A percentile compares a stretch with the other conserved stretches of the same genome.
Evolutionary conservation across 2,888 invertebrate genomes (phyloP).

Genomic region (Xestobium rufovillosum): DNA sequence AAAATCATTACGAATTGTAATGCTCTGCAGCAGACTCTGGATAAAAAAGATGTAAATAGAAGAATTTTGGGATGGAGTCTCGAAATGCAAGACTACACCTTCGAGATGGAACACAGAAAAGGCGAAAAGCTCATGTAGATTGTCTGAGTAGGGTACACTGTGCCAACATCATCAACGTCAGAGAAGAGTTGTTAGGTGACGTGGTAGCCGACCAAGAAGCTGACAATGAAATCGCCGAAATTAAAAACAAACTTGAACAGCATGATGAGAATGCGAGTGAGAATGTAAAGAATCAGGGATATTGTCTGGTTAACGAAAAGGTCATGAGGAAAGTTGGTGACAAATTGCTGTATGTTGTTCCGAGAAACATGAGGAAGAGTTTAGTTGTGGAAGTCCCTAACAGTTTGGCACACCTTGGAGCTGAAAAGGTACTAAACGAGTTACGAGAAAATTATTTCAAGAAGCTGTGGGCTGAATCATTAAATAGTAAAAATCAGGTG

Average conservation of each 20-base stretch:
- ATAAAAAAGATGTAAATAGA: not conserved
- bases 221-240: not conserved
- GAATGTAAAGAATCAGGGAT: not conserved
- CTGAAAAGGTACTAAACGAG: too few species aligned
- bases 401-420: too few species aligned
- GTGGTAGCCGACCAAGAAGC: not conserved
- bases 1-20: slow-evolving; percentile 28
- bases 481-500: too few species aligned
- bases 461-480: too few species aligned
- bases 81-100: not conserved
- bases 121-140: too few species aligned
- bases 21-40: not conserved
- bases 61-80: slow-evolving; percentile 1
- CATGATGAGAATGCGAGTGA: too few species aligned
- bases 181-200: not conserved
- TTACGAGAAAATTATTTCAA: too few species aligned
- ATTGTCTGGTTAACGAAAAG: not conserved
- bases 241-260: not conserved
- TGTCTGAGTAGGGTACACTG: too few species aligned
- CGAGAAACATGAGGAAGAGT: not conserved
- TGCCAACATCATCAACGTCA: not conserved
- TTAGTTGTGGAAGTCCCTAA: slow-evolving; percentile 3
- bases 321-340: not conserved
- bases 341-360: not conserved
- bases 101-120: not conserved